Conservation (phyloP, 2,797 vertebrate genomes). For the Eulemur albifrons region DNA sequence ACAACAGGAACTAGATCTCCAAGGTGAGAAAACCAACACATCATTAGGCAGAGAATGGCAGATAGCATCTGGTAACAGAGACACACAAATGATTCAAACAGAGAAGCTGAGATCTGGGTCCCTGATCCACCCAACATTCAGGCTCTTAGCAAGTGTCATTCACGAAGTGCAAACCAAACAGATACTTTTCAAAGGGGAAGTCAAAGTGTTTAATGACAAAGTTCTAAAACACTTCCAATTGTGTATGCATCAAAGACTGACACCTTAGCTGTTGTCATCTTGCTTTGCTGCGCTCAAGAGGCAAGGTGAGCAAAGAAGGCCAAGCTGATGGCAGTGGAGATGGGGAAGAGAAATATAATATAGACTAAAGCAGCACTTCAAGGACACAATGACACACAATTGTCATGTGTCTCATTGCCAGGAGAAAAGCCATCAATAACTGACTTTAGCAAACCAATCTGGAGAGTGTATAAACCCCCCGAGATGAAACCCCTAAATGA, state of each 20-base stretch:
- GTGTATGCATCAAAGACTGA: background rate
- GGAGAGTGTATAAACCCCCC: background rate
- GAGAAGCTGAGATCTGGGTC: background rate
- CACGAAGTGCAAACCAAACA: background rate
- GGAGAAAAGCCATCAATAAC: background rate
- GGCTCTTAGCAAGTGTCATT: background rate
- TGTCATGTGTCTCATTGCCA: no score
- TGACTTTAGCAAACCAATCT: background rate
- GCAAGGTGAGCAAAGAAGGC: background rate
- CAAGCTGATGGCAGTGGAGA: background rate
- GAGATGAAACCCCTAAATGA: background rate
- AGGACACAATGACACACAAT: background rate
- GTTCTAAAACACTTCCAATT: background rate
- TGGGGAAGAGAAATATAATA: background rate
- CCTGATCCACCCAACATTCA: background rate
- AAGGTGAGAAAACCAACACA: background rate
- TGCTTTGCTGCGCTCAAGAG: background rate
- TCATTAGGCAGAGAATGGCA: background rate
- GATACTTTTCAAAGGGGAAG: constrained; percentile 29
- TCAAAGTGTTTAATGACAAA: constrained; percentile 4
- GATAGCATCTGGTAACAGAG: background rate
- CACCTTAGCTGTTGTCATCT: background rate
- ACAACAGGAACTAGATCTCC: constrained; percentile 16
- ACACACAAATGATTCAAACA: background rate
- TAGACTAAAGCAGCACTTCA: background rate